A percentile compares a stretch with the other conserved stretches of the same genome.
These are phyloP conservation scores for Leptobrachium leishanense DNA, from an alignment of 2,113 vertebrate species.

Conservation along the genomic window DNA sequence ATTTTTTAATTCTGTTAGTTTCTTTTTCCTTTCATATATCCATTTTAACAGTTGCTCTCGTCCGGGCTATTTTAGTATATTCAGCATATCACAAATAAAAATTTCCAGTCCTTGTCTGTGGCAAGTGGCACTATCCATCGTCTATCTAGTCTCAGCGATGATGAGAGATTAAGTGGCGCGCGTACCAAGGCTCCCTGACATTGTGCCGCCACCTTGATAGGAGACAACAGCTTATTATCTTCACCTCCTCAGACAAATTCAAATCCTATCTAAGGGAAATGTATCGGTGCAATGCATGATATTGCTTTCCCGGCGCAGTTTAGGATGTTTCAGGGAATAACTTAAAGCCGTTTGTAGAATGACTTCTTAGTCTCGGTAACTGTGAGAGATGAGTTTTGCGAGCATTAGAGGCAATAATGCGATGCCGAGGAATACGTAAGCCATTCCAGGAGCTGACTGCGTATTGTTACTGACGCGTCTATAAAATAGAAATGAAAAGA, in stretches of 20 bases:
- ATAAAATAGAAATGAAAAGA: not conserved
- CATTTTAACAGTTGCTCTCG: not conserved
- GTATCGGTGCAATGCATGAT: not conserved
- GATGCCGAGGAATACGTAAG: constrained; percentile 1
- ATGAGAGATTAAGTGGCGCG: constrained; percentile 14
- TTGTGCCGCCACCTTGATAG: constrained; percentile 30
- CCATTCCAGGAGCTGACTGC: not conserved
- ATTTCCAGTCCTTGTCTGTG: not conserved
- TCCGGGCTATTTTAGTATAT: not conserved
- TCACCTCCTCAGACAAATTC: constrained; percentile 10
- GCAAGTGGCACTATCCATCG: constrained; percentile 6
- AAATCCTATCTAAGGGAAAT: constrained; percentile 12
- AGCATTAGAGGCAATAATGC: constrained; percentile 16
- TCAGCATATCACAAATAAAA: not conserved
- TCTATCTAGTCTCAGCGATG: constrained; percentile 4
- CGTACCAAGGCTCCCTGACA: constrained; percentile 15
- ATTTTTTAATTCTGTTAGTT: too few species aligned
- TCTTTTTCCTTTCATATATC: not conserved
- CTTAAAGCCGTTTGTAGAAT: constrained; percentile 9
- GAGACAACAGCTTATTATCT: constrained; percentile 16
- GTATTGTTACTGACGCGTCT: not conserved
- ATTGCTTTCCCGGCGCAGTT: constrained; percentile 21
- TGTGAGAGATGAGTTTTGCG: constrained; percentile 1
- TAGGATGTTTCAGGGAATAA: constrained; percentile 5
- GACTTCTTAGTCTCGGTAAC: constrained; percentile 7